Conservation (phyloP, 2,888 invertebrate species). For the Cryptophagus acutangulus region DNA sequence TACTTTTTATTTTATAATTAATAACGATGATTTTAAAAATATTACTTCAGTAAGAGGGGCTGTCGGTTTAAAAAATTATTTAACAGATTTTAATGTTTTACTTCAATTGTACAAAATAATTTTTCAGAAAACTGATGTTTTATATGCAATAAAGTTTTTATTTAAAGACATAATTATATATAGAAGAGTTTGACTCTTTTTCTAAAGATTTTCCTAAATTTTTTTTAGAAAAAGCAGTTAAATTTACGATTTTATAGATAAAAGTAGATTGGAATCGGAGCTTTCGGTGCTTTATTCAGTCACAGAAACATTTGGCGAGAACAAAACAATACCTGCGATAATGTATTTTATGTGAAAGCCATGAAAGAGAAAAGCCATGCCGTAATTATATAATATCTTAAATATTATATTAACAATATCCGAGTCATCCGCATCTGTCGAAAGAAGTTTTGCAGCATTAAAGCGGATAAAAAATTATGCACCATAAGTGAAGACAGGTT, state of each 20-base stretch:
- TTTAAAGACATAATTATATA: constrained; percentile 15
- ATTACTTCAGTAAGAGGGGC: constrained; percentile 16
- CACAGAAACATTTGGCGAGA: constrained; percentile 9
- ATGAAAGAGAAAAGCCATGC: constrained; percentile 6
- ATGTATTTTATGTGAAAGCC: constrained; percentile 13
- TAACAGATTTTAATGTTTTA: constrained; percentile 12
- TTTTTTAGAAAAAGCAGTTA: no score
- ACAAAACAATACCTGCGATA: constrained; percentile 6
- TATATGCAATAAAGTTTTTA: constrained; percentile 16
- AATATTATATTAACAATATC: constrained; percentile 14
- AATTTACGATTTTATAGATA: no score
- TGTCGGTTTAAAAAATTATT: constrained; percentile 13
- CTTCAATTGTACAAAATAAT: constrained; percentile 16
- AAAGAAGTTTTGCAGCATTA: constrained; percentile 17
- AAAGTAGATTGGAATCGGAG: constrained; percentile 12
- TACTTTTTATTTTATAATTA: constrained; percentile 15
- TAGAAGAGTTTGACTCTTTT: no score
- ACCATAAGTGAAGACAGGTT: constrained; percentile 13
- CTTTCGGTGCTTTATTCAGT: constrained; percentile 16
- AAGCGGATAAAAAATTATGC: constrained; percentile 18
- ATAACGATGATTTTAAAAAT: constrained; percentile 12
- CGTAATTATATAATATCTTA: constrained; percentile 15
- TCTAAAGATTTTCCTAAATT: no score
- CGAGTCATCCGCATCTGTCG: constrained; percentile 13
- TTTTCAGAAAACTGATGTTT: constrained; percentile 15